phyloP scores from a whole-genome alignment of 1,140 invertebrate genomes.

The Stratiolaelaps scimitus region DNA sequence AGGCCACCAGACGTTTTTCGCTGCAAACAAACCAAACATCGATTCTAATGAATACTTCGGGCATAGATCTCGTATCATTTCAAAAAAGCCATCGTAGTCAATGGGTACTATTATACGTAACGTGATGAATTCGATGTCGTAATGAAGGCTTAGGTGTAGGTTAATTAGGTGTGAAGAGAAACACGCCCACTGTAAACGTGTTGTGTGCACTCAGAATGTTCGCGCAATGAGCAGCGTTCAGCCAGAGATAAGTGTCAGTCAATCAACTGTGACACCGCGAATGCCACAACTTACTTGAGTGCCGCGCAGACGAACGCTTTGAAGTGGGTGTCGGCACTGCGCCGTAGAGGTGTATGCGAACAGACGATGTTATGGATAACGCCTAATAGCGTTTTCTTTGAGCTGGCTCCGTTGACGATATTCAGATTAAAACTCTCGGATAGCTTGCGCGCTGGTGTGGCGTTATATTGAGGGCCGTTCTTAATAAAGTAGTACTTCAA shows the following conservation, averaged over 20 bases:
- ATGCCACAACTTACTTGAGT: constrained; percentile 61
- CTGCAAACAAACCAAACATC: constrained; percentile 48
- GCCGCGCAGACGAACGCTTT: constrained; percentile 94
- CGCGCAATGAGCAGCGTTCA: no score
- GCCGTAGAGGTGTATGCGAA: constrained; percentile 77
- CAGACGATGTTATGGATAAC: constrained; percentile 82
- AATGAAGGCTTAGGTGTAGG: constrained; percentile 23
- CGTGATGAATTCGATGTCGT: no score
- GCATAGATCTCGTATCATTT: no score
- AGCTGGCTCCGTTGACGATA: constrained; percentile 64
- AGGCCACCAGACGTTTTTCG: constrained; percentile 73
- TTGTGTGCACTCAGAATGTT: no score
- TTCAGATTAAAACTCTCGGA: constrained; percentile 96
- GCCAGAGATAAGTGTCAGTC: no score
- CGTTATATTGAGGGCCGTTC: constrained; percentile 76
- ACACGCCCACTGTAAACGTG: no score
- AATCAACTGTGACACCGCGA: no score
- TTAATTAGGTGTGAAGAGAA: no score
- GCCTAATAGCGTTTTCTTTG: constrained; percentile 56
- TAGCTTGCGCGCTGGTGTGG: constrained; percentile 84
- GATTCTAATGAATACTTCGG: no score
- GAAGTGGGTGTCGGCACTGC: constrained; percentile 89
- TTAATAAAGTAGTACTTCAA: constrained; percentile 60
- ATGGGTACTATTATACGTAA: no score
- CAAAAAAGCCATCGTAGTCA: no score